Percentiles rank a stretch among this genome's conserved stretches.
Evolutionary conservation across 2,113 vertebrate species (phyloP).

Genomic region (Ahaetulla prasina): DNA sequence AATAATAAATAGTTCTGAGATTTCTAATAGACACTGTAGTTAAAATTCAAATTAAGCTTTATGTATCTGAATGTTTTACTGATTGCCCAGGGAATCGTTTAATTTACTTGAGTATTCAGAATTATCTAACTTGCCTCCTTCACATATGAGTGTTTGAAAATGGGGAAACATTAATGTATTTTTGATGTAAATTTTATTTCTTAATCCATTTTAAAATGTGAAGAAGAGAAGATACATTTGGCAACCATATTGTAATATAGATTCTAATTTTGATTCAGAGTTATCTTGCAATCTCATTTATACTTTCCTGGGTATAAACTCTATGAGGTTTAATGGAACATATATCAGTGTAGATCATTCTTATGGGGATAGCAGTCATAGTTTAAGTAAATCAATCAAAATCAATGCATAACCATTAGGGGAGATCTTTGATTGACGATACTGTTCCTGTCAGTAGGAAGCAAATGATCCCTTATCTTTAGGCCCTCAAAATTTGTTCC

Average conservation of each 20-base stretch:
- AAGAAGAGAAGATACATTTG: not conserved
- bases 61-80: slow-evolving; percentile 7
- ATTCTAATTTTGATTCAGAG: not conserved
- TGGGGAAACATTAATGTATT: slow-evolving; percentile 35
- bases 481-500: not conserved
- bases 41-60: slow-evolving; percentile 39
- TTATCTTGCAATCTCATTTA: not conserved
- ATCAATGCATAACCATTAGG: not conserved
- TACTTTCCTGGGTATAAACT: not conserved
- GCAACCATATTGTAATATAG: not conserved
- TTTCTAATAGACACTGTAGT: slow-evolving; percentile 39
- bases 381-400: not conserved
- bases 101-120: slow-evolving; percentile 37
- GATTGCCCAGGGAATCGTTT: slow-evolving; percentile 44
- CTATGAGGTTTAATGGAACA: not conserved
- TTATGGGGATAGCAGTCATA: not conserved
- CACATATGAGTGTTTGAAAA: slow-evolving; percentile 35
- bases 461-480: not conserved
- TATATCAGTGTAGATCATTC: not conserved
- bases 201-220: not conserved
- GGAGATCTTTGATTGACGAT: not conserved
- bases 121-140: slow-evolving; percentile 26
- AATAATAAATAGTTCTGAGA: slow-evolving; percentile 29
- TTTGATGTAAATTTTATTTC: slow-evolving; percentile 34
- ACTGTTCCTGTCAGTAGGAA: not conserved